phyloP scores from a whole-genome alignment of 2,888 invertebrate genomes.

The Disparrhopalites patrizii region DNA sequence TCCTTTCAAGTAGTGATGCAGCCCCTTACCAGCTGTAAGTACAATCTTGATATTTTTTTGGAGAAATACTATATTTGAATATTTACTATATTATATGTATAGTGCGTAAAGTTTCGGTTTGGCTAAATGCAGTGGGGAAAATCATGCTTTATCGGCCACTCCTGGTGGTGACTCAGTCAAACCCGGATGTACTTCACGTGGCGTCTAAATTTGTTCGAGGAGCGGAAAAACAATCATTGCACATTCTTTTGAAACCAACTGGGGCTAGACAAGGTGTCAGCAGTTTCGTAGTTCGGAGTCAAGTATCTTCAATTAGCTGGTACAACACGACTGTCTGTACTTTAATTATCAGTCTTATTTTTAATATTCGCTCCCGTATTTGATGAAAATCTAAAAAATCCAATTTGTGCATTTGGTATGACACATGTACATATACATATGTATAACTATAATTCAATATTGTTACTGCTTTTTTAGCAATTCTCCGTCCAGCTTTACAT shows the following conservation, averaged over 20 bases:
- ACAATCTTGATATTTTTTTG: too few relatives aligned
- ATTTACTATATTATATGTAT: background rate
- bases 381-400: too few relatives aligned
- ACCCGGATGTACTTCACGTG: constrained; percentile 14
- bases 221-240: constrained; percentile 1
- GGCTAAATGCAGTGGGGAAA: constrained; percentile 7
- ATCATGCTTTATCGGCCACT: constrained; percentile 20
- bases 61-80: too few relatives aligned
- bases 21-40: constrained; percentile 6
- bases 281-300: constrained; percentile 18
- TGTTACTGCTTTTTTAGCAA: background rate
- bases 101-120: background rate
- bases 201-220: background rate
- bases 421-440: background rate
- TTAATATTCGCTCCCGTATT: background rate
- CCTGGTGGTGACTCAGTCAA: constrained; percentile 15
- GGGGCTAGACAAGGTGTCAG: constrained; percentile 18
- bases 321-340: background rate
- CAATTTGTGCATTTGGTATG: too few relatives aligned
- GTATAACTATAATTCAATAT: background rate
- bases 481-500: constrained; percentile 19
- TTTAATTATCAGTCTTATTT: background rate
- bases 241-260: constrained; percentile 13
- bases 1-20: constrained; percentile 18
- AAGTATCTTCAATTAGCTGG: constrained; percentile 23